Percentiles rank a stretch among this genome's conserved stretches.
These are phyloP conservation scores for Synanthedon andrenaeformis DNA, from an alignment of 2,888 invertebrate genomes.

Conservation along the genomic window DNA sequence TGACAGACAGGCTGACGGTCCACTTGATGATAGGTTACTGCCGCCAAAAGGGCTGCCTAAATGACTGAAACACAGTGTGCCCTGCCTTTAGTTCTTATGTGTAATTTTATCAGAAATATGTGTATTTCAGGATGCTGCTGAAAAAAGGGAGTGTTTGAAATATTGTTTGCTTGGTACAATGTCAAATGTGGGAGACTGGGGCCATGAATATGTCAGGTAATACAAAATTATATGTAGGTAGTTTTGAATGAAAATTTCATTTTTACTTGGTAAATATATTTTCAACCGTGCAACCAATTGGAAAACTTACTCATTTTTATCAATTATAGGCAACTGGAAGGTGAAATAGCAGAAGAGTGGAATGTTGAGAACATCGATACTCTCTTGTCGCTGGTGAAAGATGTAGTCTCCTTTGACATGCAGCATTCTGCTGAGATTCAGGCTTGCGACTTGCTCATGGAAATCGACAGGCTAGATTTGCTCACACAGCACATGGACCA, in stretches of 20 bases:
- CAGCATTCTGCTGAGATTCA: conserved; percentile 98
- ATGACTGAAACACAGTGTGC: too few species aligned
- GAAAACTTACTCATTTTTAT: too few species aligned
- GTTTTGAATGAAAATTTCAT: not conserved
- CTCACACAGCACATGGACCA: conserved; percentile 89
- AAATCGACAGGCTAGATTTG: conserved; percentile 91
- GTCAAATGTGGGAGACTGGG: conserved; percentile 96
- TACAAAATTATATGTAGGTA: not conserved
- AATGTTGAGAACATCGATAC: conserved; percentile 64
- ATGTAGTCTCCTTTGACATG: conserved; percentile 95
- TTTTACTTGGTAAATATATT: not conserved
- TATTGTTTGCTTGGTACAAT: conserved; percentile 87
- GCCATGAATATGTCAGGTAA: conserved; percentile 96
- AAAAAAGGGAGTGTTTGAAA: conserved; percentile 87
- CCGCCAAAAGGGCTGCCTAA: too few species aligned
- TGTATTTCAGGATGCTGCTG: conserved; percentile 51
- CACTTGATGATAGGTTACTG: too few species aligned
- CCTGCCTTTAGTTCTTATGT: not conserved
- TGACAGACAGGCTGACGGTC: too few species aligned
- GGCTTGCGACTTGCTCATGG: conserved; percentile 97
- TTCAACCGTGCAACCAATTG: too few species aligned
- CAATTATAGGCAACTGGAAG: conserved; percentile 80
- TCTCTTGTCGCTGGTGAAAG: conserved; percentile 82
- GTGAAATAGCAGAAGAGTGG: conserved; percentile 93
- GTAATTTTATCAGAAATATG: not conserved